Conservation (phyloP, 1,140 invertebrate genomes). For the Eurosta solidaginis region DNA sequence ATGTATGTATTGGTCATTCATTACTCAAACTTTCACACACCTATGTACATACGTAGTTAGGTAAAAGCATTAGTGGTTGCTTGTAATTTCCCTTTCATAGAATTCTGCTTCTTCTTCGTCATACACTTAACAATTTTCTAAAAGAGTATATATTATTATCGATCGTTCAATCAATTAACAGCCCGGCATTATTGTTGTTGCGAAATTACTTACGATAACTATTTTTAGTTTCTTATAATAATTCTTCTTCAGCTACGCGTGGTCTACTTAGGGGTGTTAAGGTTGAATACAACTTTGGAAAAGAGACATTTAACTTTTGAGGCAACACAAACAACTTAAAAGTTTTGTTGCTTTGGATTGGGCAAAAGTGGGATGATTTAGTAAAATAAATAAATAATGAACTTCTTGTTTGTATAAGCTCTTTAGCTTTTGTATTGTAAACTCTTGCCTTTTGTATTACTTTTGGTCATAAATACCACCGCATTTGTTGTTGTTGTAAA, state of each 20-base stretch:
- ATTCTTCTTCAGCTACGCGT: not conserved
- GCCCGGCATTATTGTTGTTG: not conserved
- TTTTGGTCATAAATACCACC: no score
- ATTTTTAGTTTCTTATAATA: not conserved
- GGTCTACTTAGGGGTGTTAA: not conserved
- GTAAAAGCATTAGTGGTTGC: not conserved
- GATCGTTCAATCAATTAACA: not conserved
- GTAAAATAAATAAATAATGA: constrained; percentile 19
- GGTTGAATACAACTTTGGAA: not conserved
- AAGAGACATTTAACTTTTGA: not conserved
- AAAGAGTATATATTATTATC: constrained; percentile 12
- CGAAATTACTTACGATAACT: constrained; percentile 1
- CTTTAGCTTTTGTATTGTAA: not conserved
- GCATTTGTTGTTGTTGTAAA: no score
- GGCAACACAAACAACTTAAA: not conserved
- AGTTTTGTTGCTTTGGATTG: no score
- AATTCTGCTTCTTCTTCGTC: not conserved
- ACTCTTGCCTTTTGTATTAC: no score
- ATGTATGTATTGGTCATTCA: not conserved
- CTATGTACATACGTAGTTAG: no score
- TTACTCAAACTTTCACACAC: not conserved
- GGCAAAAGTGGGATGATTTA: not conserved
- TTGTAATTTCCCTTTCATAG: not conserved
- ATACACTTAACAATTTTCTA: not conserved
- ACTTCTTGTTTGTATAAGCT: not conserved